These are phyloP conservation scores for Verasper variegatus DNA, from an alignment of 2,113 vertebrate species.

Conservation along the genomic window DNA sequence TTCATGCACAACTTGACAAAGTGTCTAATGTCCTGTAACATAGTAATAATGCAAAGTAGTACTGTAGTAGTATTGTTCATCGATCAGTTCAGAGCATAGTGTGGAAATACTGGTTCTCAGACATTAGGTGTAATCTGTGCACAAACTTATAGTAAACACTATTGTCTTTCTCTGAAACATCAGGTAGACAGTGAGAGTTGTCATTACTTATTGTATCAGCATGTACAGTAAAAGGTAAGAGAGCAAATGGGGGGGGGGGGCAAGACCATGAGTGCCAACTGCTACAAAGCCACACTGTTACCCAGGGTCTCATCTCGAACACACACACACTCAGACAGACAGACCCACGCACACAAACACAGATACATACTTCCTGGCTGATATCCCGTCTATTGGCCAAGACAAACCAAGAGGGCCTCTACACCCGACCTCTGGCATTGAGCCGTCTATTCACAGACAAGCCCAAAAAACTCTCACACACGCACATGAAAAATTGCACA, in stretches of 20 bases:
- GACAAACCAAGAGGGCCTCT: conserved; percentile 53
- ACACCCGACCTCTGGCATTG: conserved; percentile 48
- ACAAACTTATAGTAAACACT: not conserved
- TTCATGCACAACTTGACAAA: no score
- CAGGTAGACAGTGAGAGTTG: no score
- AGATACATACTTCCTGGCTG: conserved; percentile 26
- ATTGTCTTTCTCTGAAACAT: not conserved
- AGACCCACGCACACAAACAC: conserved; percentile 3
- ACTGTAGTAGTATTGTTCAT: no score
- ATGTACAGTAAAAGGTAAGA: not conserved
- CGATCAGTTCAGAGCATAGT: no score
- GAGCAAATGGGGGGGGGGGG: not conserved
- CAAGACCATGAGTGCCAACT: not conserved
- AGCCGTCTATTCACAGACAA: conserved; percentile 40
- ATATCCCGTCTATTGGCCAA: conserved; percentile 17
- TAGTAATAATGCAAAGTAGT: no score
- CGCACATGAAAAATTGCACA: conserved; percentile 4
- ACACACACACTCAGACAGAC: not conserved
- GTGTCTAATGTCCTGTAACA: no score
- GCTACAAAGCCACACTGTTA: not conserved
- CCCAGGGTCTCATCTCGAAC: conserved; percentile 4
- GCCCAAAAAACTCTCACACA: conserved; percentile 4
- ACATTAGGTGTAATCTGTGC: not conserved
- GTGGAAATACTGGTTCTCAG: no score
- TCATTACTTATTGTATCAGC: no score